phyloP scores from a whole-genome alignment of 2,797 vertebrate species.

The Hafferia zeledoni region DNA sequence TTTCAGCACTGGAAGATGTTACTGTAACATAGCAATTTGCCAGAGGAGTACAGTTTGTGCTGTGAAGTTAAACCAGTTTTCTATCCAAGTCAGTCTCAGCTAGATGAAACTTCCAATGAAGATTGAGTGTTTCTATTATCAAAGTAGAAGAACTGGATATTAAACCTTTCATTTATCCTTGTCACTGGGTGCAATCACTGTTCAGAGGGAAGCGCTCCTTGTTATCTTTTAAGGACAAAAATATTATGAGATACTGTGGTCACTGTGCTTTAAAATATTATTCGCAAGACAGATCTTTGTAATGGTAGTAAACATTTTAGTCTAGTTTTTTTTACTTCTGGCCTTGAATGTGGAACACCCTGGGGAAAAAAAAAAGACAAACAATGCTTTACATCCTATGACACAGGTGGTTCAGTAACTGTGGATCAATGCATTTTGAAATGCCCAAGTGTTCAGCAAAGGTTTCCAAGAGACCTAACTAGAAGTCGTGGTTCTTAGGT shows the following conservation, averaged over 20 bases:
- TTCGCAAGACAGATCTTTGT: neutral
- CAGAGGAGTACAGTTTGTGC: conserved; percentile 34
- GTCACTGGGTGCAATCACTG: conserved; percentile 53
- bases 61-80: conserved; percentile 57
- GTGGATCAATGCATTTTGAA: conserved; percentile 50
- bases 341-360: neutral
- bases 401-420: conserved; percentile 40
- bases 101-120: conserved; percentile 59
- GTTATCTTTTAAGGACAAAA: conserved; percentile 57
- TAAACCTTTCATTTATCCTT: conserved; percentile 68
- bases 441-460: conserved; percentile 45
- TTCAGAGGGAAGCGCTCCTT: conserved; percentile 36
- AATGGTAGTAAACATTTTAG: conserved; percentile 6
- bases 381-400: neutral
- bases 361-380: neutral
- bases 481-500: conserved; percentile 65
- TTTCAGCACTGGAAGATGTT: conserved; percentile 36
- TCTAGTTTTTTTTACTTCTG: neutral
- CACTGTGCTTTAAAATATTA: conserved; percentile 20
- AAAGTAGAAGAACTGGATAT: conserved; percentile 61
- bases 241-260: conserved; percentile 4
- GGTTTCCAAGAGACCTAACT: conserved; percentile 63
- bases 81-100: conserved; percentile 37
- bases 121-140: conserved; percentile 62
- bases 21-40: conserved; percentile 51